Conservation (phyloP, 2,113 vertebrate genomes). For the Macquaria australasica region DNA sequence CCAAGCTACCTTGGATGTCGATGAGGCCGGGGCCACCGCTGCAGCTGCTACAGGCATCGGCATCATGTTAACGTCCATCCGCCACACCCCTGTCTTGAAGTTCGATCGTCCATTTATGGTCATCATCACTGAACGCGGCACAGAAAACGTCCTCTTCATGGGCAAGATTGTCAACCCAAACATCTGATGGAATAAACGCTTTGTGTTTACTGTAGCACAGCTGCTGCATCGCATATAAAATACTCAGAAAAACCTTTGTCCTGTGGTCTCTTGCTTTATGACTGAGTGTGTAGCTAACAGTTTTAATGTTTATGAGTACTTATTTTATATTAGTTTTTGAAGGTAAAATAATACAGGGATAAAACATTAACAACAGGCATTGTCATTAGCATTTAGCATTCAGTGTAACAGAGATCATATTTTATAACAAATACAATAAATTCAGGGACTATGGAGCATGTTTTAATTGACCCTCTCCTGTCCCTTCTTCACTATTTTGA, state of each 20-base stretch:
- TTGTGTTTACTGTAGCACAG: conserved; percentile 1
- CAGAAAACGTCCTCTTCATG: conserved; percentile 79
- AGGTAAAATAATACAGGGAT: background rate
- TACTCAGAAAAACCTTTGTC: background rate
- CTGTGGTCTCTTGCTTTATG: conserved; percentile 18
- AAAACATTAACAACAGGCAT: background rate
- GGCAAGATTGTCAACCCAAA: conserved; percentile 83
- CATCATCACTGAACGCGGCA: conserved; percentile 68
- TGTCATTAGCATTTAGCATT: too few species aligned
- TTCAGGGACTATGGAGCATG: too few species aligned
- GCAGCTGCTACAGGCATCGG: conserved; percentile 71
- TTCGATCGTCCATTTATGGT: conserved; percentile 84
- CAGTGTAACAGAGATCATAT: too few species aligned
- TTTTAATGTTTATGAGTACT: background rate
- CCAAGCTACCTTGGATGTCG: conserved; percentile 81
- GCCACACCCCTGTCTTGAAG: conserved; percentile 34
- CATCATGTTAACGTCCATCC: conserved; percentile 44
- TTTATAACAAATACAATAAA: too few species aligned
- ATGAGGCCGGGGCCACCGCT: conserved; percentile 83
- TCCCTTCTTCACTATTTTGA: too few species aligned
- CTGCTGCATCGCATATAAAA: conserved; percentile 26
- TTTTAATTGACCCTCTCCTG: too few species aligned
- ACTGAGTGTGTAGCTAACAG: background rate
- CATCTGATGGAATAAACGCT: conserved; percentile 27
- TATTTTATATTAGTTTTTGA: background rate